These are phyloP conservation scores for Hymenopus coronatus DNA, from an alignment of 2,888 invertebrate species.

Conservation along the genomic window DNA sequence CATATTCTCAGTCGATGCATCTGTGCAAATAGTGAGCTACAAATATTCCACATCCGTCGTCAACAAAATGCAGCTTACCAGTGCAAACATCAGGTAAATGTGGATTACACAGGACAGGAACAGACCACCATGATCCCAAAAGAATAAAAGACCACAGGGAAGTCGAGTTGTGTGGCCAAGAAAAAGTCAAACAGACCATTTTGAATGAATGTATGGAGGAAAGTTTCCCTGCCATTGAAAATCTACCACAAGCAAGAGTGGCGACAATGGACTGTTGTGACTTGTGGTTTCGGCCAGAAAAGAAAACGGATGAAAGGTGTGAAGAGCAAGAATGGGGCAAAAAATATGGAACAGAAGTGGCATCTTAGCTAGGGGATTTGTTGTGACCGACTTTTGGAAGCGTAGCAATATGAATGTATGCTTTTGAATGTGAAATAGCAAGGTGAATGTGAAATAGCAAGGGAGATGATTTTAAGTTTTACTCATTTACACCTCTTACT, in stretches of 20 bases:
- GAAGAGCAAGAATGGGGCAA: not conserved
- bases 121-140: not conserved
- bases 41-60: not conserved
- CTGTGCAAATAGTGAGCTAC: not conserved
- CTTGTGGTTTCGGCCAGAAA: not conserved
- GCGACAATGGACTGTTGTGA: slow-evolving; percentile 9
- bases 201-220: not conserved
- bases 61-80: not conserved
- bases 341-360: not conserved
- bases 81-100: not conserved
- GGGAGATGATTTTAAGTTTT: no score
- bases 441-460: no score
- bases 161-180: not conserved
- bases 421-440: not conserved
- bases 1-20: not conserved
- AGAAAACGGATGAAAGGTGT: not conserved
- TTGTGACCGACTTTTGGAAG: not conserved
- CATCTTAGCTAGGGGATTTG: not conserved
- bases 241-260: not conserved
- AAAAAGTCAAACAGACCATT: not conserved
- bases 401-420: not conserved
- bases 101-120: not conserved
- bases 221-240: not conserved
- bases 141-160: not conserved
- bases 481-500: no score